phyloP scores from a whole-genome alignment of 1,140 invertebrate genomes.

The Lucilia sericata region DNA sequence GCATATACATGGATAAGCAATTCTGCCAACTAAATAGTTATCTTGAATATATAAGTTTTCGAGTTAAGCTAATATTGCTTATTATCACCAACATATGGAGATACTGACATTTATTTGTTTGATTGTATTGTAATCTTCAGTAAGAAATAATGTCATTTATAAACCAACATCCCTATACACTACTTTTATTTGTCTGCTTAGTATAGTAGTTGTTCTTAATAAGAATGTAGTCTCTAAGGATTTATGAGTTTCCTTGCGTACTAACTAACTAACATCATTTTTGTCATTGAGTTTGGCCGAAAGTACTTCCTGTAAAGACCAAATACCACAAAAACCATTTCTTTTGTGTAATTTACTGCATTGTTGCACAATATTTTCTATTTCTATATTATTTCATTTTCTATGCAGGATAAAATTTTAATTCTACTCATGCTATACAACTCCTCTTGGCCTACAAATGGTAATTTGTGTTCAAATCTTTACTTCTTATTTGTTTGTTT shows the following conservation, averaged over 20 bases:
- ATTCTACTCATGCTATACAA: background rate
- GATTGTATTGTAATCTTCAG: no score
- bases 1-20: no score
- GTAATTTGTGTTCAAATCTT: conserved; percentile 5
- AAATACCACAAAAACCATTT: conserved; percentile 16
- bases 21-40: no score
- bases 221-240: background rate
- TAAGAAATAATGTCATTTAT: no score
- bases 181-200: background rate
- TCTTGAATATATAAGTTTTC: no score
- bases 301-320: conserved; percentile 2
- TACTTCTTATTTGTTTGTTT: background rate
- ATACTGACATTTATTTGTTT: no score
- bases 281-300: conserved; percentile 4
- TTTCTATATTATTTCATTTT: no score
- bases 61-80: no score
- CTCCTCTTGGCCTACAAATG: background rate
- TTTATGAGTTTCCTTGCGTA: background rate
- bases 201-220: background rate
- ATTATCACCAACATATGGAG: no score
- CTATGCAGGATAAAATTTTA: no score
- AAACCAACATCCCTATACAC: background rate
- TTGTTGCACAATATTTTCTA: background rate
- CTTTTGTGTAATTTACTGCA: conserved; percentile 16
- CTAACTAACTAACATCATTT: background rate